Conservation (phyloP, 2,113 vertebrate genomes). For the Felis chaus region DNA sequence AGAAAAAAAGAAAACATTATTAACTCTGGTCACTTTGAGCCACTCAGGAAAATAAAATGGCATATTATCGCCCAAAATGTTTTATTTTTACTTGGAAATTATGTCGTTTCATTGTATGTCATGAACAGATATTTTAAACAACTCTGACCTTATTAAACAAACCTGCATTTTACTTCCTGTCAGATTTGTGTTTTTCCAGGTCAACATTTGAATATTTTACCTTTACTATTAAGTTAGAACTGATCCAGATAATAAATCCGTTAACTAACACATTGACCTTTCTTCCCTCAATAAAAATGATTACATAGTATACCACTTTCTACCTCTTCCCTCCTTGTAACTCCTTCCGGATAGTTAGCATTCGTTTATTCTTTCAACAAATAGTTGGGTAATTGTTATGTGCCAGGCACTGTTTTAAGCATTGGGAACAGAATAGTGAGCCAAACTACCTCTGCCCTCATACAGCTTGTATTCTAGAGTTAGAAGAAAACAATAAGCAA, state of each 20-base stretch:
- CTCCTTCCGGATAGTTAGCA: neutral
- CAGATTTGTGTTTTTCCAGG: constrained; percentile 7
- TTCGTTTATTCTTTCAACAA: constrained; percentile 43
- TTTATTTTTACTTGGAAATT: neutral
- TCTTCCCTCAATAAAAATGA: neutral
- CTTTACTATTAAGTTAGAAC: neutral
- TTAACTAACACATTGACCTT: neutral
- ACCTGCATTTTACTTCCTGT: neutral
- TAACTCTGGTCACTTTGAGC: neutral
- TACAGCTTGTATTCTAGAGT: neutral
- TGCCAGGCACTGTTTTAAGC: neutral
- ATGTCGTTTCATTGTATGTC: neutral
- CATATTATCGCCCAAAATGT: neutral
- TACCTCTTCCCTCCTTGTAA: neutral
- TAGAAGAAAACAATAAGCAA: neutral
- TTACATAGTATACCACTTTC: neutral
- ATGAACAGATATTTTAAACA: constrained; percentile 11
- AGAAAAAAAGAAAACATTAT: neutral
- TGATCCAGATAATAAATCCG: neutral
- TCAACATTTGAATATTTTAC: constrained; percentile 39
- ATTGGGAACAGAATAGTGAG: neutral
- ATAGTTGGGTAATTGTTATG: neutral
- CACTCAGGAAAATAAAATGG: neutral
- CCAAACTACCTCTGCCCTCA: neutral
- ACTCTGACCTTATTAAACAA: neutral